These are phyloP conservation scores for Choristoneura fumiferana DNA, from an alignment of 1,140 invertebrate genomes.

Conservation along the genomic window DNA sequence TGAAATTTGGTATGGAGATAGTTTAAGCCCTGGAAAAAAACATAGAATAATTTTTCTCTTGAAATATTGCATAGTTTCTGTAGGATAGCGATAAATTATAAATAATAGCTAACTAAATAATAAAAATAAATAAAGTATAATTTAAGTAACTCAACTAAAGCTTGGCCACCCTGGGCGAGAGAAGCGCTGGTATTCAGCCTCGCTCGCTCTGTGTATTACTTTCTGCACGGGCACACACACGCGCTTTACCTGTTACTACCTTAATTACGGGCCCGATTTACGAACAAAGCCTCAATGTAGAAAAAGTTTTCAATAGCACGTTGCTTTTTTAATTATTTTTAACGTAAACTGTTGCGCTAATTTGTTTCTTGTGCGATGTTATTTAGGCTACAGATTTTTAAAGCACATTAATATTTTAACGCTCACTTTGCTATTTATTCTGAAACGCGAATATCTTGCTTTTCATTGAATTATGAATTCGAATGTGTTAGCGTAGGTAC, in stretches of 20 bases:
- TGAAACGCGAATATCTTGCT: no score
- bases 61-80: no score
- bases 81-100: no score
- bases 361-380: neutral
- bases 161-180: neutral
- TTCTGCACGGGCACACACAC: neutral
- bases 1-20: no score
- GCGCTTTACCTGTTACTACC: neutral
- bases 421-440: neutral
- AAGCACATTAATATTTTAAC: conserved; percentile 21
- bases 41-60: no score
- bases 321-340: conserved; percentile 4
- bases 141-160: no score
- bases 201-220: conserved; percentile 5
- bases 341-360: neutral
- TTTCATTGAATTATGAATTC: no score
- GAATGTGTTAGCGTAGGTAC: no score
- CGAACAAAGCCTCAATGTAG: conserved; percentile 8
- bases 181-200: conserved; percentile 12
- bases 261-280: conserved; percentile 13
- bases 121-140: no score
- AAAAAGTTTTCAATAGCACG: conserved; percentile 10
- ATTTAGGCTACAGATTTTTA: neutral
- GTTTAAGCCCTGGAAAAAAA: no score
- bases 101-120: no score